A percentile compares a stretch with the other conserved stretches of the same genome.
phyloP scores from a whole-genome alignment of 2,113 vertebrate species.

The Callospermophilus lateralis region DNA sequence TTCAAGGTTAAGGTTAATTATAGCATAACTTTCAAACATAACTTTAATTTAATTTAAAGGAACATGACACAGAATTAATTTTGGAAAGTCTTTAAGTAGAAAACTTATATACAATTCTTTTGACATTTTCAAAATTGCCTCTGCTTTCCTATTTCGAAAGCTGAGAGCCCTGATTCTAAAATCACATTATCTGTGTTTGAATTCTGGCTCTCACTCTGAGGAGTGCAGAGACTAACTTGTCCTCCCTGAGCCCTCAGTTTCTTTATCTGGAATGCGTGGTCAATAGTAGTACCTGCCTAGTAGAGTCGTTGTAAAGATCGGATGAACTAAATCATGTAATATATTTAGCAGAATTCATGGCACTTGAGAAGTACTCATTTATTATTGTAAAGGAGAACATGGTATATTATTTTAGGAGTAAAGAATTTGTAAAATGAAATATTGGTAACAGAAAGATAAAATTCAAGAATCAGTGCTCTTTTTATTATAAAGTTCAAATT shows the following conservation, averaged over 20 bases:
- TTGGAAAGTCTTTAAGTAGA: constrained; percentile 26
- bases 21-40: constrained; percentile 8
- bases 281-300: not conserved
- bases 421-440: constrained; percentile 46
- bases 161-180: not conserved
- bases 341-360: constrained; percentile 22
- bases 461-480: constrained; percentile 39
- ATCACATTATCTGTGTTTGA: not conserved
- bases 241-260: not conserved
- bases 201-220: not conserved
- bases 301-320: not conserved
- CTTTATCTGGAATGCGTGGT: not conserved
- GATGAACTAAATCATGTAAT: constrained; percentile 10
- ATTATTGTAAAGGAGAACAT: not conserved
- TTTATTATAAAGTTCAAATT: constrained; percentile 34
- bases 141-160: not conserved
- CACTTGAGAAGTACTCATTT: not conserved
- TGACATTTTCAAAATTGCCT: constrained; percentile 22
- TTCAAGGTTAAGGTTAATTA: constrained; percentile 34
- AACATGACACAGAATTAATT: constrained; percentile 21
- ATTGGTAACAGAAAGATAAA: constrained; percentile 38
- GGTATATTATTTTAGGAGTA: constrained; percentile 21
- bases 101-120: not conserved
- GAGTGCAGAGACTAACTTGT: not conserved
- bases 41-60: constrained; percentile 55